These are phyloP conservation scores for Formica selysi DNA, from an alignment of 1,140 invertebrate species.

Conservation along the genomic window DNA sequence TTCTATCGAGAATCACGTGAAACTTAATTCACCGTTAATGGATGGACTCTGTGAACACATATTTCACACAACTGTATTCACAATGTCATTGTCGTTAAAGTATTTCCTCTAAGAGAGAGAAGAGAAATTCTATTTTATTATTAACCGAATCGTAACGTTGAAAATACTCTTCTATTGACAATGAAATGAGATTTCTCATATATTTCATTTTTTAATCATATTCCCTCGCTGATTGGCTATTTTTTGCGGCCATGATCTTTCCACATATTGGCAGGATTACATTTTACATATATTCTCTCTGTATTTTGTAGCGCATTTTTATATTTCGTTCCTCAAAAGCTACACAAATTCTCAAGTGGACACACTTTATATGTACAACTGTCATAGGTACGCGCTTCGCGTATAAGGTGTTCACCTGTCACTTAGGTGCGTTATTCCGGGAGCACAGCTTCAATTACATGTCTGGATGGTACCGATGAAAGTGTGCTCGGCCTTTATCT, in stretches of 20 bases:
- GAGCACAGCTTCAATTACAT: conserved; percentile 81
- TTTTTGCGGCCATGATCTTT: background rate
- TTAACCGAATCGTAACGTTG: background rate
- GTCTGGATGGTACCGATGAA: background rate
- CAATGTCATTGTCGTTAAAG: background rate
- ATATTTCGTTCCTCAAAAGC: conserved; percentile 14
- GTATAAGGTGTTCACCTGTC: conserved; percentile 83
- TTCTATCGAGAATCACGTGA: conserved; percentile 1
- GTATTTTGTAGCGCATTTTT: conserved; percentile 14
- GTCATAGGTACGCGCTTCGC: conserved; percentile 69
- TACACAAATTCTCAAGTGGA: conserved; percentile 13
- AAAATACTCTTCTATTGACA: background rate
- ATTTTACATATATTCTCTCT: conserved; percentile 6
- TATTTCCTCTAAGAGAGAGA: background rate
- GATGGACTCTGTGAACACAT: background rate
- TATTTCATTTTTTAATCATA: background rate
- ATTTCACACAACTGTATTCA: background rate
- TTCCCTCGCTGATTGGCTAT: conserved; percentile 2
- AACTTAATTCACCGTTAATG: conserved; percentile 26
- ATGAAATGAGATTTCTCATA: background rate
- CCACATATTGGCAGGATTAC: background rate
- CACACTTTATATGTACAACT: conserved; percentile 23
- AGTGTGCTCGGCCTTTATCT: conserved; percentile 31
- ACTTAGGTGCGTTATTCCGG: conserved; percentile 78
- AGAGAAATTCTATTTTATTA: background rate